These are phyloP conservation scores for Chloroclystis v-ata DNA, from an alignment of 2,888 invertebrate species.

Conservation along the genomic window DNA sequence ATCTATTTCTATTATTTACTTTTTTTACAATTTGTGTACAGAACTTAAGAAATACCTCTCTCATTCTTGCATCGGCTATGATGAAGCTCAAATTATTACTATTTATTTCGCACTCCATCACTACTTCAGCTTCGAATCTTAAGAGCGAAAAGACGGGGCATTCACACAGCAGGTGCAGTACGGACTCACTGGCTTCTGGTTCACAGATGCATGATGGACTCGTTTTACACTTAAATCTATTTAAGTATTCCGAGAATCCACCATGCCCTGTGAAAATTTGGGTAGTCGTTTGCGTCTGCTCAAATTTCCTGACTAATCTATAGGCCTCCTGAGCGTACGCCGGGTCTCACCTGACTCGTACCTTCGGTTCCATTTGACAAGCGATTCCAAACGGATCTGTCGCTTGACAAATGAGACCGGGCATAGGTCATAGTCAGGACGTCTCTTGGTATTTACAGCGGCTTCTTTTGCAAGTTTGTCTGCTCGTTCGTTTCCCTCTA, in stretches of 20 bases:
- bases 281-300: not conserved
- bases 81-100: too few species aligned
- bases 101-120: too few species aligned
- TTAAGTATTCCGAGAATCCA: slow-evolving; percentile 3
- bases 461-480: slow-evolving; percentile 14
- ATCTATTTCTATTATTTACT: too few species aligned
- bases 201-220: too few species aligned
- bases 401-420: slow-evolving; percentile 11
- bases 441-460: not conserved
- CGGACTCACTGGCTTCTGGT: too few species aligned
- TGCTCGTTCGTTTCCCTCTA: slow-evolving; percentile 11
- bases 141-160: too few species aligned
- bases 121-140: too few species aligned
- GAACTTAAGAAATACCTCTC: too few species aligned
- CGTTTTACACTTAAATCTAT: too few species aligned
- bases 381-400: not conserved
- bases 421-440: not conserved
- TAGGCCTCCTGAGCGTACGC: slow-evolving; percentile 1
- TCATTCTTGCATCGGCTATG: too few species aligned
- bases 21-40: too few species aligned
- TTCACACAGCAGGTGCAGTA: too few species aligned
- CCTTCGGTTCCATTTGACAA: slow-evolving; percentile 6
- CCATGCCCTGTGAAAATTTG: not conserved
- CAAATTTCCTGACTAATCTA: not conserved
- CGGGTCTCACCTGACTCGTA: slow-evolving; percentile 4